Base-by-base conservation (phyloP, 92 coral and sea anemone species). In the Bergia puertoricense region DNA sequence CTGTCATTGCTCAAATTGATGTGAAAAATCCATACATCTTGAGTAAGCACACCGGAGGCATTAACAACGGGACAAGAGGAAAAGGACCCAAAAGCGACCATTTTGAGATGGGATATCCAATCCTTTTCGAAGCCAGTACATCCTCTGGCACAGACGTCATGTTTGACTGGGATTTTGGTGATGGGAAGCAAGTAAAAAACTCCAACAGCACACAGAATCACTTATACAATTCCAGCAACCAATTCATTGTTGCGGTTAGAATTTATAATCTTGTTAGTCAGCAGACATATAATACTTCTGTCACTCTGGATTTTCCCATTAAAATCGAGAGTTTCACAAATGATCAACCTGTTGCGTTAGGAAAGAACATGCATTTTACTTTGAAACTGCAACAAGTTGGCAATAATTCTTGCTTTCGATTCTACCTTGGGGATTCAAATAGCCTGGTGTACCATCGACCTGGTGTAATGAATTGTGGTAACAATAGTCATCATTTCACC, bases 141-240 rank as follows among this genome's bases (percentile, higher is more conserved):
- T 13, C 30, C 23, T 51, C 42, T 76, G 80, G 80, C 22, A 76
- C 80, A 76, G 80, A 42, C 23, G 22, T 76, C 13, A 41, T 39
- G 51, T 42, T 16, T 45, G 23, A 42, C 80, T 76, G 80, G 80
- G 46, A 76, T 45, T 76, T 76, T 76, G 80, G 80, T 39, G 80
- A 76, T 37, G 80, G 80, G 13, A 42, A 40, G 7, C n/a, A 45
- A 20, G 46, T 39, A 7, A 76, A 42, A 51, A 76, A n/a, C 23
- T 76, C 80, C 0, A 76, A 16, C 51, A 16, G 8, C 30, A 42
- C 80, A 76, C 80, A 76, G 46, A 43, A 42, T 16, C 80, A 76
- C 23, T 39, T 40, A 22, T 76, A 76, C 46, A 18, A 18, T 40
- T 39, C 80, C 48, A 76, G 80, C 80, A 45, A 20, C 23, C n/a